Evolutionary conservation across 2,888 invertebrate genomes (phyloP).

Genomic region (Sphaeridia pumilis): DNA sequence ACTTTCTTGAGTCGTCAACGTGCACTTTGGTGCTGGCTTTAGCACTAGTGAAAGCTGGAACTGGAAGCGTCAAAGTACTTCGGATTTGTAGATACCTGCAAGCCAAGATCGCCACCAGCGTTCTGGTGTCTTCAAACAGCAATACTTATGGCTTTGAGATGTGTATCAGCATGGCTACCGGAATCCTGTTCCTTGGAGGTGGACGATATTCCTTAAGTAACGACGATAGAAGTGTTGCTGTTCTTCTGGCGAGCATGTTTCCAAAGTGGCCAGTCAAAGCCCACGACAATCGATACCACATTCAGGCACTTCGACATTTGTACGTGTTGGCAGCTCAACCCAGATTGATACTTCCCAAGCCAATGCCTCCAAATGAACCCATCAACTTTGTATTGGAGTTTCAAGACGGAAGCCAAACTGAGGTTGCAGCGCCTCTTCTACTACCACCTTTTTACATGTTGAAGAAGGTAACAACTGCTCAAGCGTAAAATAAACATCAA

Average conservation of each 20-base stretch:
- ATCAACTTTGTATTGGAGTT: slow-evolving; percentile 30
- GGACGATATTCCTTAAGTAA: slow-evolving; percentile 76
- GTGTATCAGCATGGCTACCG: slow-evolving; percentile 89
- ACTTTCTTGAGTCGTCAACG: slow-evolving; percentile 30
- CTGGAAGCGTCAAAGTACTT: slow-evolving; percentile 71
- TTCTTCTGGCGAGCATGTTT: slow-evolving; percentile 83
- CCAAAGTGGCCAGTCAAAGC: slow-evolving; percentile 95
- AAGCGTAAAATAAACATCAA: neutral
- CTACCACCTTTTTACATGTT: slow-evolving; percentile 33
- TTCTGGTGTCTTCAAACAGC: slow-evolving; percentile 40
- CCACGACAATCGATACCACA: slow-evolving; percentile 91
- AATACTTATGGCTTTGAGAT: slow-evolving; percentile 81
- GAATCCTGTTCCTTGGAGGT: slow-evolving; percentile 84
- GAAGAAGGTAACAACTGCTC: slow-evolving; percentile 18
- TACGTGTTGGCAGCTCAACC: slow-evolving; percentile 91
- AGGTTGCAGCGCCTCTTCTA: slow-evolving; percentile 27
- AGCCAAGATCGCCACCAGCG: slow-evolving; percentile 56
- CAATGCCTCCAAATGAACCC: slow-evolving; percentile 24
- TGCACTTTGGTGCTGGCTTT: slow-evolving; percentile 34
- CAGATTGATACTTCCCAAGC: slow-evolving; percentile 62
- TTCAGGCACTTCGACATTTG: slow-evolving; percentile 92
- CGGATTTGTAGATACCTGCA: slow-evolving; percentile 74
- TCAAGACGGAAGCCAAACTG: slow-evolving; percentile 25
- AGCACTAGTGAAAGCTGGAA: slow-evolving; percentile 77
- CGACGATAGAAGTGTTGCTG: slow-evolving; percentile 72